Evolutionary conservation across 35 echinoderm and acorn worm genomes (phyloP), one percentile per base, ranked within the genome.

Genomic region (Ophiothrix spiculata): DNA sequence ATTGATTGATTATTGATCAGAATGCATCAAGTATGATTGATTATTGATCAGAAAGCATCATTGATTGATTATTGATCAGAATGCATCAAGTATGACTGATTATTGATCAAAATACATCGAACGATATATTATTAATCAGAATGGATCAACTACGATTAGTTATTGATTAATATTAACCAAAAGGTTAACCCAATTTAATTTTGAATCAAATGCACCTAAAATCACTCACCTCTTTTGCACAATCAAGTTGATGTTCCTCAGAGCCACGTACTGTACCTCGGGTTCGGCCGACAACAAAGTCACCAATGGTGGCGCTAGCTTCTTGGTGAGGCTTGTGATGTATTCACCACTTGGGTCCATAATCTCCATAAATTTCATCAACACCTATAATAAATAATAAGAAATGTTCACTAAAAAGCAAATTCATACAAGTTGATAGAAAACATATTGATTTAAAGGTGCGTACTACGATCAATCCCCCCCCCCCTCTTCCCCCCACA

Each of bases 281-380:
- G 96, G 96, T 86, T 99, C 96, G 64, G 96, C 96, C 17, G 96
- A 99, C 75, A 99, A 85, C 19, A 99, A 75, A 31, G 96, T 99
- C 38, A 99, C 96, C 63, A 99, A 63, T 46, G 96, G 96, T 1
- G 96, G 96, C 32, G 96, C 90, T 33, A 99, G 89, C 78, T 99
- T 99, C 92, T 94, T 99, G 78, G 87, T 93, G 37, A 99, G 74
- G 36, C 89, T 89, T 19, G 76, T 56, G 33, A 94, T 81, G 80
- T 94, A 99, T 13, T 89, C 96, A 34, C 86, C 81, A 28, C 56
- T 74, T 13, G 92, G 88, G 33, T 84, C 63, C 91, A 99, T 91
- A 39, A 99, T 88, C 42, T 99, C 96, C 96, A 99, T 99, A 75
- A 99, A 99, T 75, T 99, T 99, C 96, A 99, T 99, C 79, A 99